A percentile compares a stretch with the other conserved stretches of the same genome.
These are phyloP conservation scores for Glossosoma conforme DNA, from an alignment of 1,140 invertebrate genomes.

Conservation along the genomic window DNA sequence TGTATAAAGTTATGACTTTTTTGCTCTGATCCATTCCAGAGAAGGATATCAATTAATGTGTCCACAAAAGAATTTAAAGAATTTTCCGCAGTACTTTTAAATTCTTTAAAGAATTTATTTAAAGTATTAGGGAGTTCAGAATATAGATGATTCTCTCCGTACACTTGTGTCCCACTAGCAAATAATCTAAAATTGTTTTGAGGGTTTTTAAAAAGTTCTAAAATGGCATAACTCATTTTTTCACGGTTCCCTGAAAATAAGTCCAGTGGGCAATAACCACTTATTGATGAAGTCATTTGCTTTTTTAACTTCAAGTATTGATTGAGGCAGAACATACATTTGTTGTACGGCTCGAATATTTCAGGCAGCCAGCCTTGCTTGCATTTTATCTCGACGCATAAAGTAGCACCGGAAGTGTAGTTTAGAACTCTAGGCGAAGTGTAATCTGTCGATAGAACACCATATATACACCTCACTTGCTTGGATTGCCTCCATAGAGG, in stretches of 20 bases:
- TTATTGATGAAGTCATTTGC: constrained; percentile 45
- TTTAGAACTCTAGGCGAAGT: constrained; percentile 34
- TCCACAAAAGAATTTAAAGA: constrained; percentile 8
- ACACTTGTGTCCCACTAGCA: constrained; percentile 55
- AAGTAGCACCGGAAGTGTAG: constrained; percentile 37
- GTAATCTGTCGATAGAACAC: constrained; percentile 41
- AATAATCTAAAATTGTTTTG: constrained; percentile 73
- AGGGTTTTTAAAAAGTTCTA: constrained; percentile 56
- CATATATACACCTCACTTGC: constrained; percentile 36
- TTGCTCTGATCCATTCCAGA: constrained; percentile 5
- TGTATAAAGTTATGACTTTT: background rate
- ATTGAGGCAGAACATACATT: constrained; percentile 66
- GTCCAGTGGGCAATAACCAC: constrained; percentile 68
- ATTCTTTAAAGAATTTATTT: constrained; percentile 15
- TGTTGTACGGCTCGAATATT: constrained; percentile 45
- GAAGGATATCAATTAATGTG: constrained; percentile 11
- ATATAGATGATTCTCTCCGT: constrained; percentile 43
- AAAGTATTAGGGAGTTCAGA: constrained; percentile 5
- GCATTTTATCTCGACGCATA: constrained; percentile 70
- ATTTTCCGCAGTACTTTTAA: background rate
- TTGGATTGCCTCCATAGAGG: constrained; percentile 38
- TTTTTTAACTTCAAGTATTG: constrained; percentile 62
- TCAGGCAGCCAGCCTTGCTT: constrained; percentile 64
- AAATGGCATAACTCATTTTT: constrained; percentile 59
- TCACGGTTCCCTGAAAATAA: constrained; percentile 59